A percentile compares a stretch with the other conserved stretches of the same genome.
Conservation (phyloP, 2,888 invertebrate species). For the Dendrolimus pini region DNA sequence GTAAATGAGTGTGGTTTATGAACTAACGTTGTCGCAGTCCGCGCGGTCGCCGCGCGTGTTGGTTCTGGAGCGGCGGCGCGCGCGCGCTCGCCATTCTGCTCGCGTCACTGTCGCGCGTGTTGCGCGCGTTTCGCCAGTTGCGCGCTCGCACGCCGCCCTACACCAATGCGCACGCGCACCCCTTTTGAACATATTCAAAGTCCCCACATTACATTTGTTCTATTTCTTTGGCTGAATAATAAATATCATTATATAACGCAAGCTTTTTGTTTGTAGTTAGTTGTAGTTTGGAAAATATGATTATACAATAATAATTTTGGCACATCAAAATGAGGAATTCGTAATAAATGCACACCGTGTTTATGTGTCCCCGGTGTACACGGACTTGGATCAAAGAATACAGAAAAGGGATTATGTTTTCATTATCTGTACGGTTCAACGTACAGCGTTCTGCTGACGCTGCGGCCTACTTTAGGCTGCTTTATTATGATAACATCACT, state of each 20-base stretch:
- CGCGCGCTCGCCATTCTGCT: background rate
- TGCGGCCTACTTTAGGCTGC: no score
- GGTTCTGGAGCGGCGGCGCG: background rate
- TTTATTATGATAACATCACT: no score
- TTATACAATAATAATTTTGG: no score
- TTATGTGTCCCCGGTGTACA: no score
- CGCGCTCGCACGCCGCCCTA: conserved; percentile 5
- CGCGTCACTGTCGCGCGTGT: conserved; percentile 5
- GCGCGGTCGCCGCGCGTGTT: background rate
- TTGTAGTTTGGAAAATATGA: background rate
- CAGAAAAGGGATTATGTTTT: no score
- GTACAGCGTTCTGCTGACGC: no score
- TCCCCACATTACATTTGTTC: conserved; percentile 9
- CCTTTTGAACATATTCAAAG: conserved; percentile 7
- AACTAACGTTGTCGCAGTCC: no score
- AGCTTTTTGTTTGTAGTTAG: conserved; percentile 10
- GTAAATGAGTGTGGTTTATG: no score
- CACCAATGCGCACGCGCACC: conserved; percentile 6
- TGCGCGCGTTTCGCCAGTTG: conserved; percentile 9
- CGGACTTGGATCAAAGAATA: no score
- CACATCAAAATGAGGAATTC: no score
- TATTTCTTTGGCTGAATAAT: conserved; percentile 23
- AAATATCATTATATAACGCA: conserved; percentile 9
- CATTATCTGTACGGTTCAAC: no score
- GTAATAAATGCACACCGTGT: no score